These are phyloP conservation scores for Chaenocephalus aceratus DNA, from an alignment of 2,113 vertebrate genomes.

Conservation along the genomic window DNA sequence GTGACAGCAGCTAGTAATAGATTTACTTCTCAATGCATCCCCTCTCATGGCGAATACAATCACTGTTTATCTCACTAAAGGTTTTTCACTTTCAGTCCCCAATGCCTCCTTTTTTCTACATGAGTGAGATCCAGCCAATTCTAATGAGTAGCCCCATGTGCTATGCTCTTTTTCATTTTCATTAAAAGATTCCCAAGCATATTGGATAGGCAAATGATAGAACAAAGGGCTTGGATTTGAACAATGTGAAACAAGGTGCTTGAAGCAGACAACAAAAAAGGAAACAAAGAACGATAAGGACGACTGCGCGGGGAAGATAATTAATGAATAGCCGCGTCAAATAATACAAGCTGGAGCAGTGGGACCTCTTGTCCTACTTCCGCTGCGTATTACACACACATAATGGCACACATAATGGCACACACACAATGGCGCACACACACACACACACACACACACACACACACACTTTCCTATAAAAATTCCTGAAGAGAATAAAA, in stretches of 20 bases:
- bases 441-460: no score
- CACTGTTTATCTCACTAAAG: constrained; percentile 50
- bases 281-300: constrained; percentile 76
- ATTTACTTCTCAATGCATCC: constrained; percentile 22
- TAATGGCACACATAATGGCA: constrained; percentile 1
- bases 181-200: constrained; percentile 60
- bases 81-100: constrained; percentile 24
- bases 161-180: constrained; percentile 25
- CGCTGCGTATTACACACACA: constrained; percentile 43
- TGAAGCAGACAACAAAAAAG: constrained; percentile 60
- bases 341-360: constrained; percentile 75
- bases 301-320: constrained; percentile 74
- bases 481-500: constrained; percentile 48
- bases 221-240: constrained; percentile 77
- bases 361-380: constrained; percentile 75
- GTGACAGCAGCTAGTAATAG: constrained; percentile 37
- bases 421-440: no score
- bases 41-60: constrained; percentile 31
- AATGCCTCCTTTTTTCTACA: constrained; percentile 1
- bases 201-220: constrained; percentile 56
- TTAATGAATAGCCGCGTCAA: constrained; percentile 75
- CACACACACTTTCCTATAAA: constrained; percentile 33
- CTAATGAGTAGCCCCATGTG: constrained; percentile 9
- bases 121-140: constrained; percentile 23
- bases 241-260: constrained; percentile 71